Base-by-base conservation (phyloP, 2,113 vertebrate species). In the Nycticryphes semicollaris region DNA sequence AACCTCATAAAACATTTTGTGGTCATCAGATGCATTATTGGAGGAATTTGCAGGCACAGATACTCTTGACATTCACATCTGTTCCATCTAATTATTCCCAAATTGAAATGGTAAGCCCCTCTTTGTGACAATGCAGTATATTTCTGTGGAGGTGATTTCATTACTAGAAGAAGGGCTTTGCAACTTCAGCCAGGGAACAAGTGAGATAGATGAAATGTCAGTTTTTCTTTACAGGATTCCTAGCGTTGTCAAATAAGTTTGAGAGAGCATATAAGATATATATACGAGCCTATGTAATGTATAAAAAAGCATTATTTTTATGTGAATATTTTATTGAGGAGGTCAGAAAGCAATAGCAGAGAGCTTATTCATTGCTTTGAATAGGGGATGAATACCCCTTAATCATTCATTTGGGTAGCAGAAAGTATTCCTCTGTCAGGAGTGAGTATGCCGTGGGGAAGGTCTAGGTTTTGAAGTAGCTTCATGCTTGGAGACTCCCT, bases 1-100 rank as follows among this genome's bases (percentile, higher is more conserved):
- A 97, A 93, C 87, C 75, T 95, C 85, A 87, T 93, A 89, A 92
- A 96, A 89, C 43, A 89, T 90, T 96, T 97, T 93, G 94, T 95
- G 95, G 92, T 92, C 90, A 95, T 94, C 95, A 89, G 77, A 79
- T 4, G 27, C 84, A 94, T 96, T 97, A 96, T 90, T 94, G 91
- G 86, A 91, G 82, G 91, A 94, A 93, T 94, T 70, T 96, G 68
- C 79, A 93, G 91, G 91, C 88, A 84, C 53, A 64, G 94, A 80
- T 94, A 73, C 56, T 96, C 95, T 90, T 97, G 95, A 96, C 90
- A 81, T 93, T 93, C 73, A 31, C 62, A 96, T 97, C 90, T 95
- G 70, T 95, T 96, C 85, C 83, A 89, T 84, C 69, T 83, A 93
- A 64, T 68, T 78, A 80, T 93, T 97, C 66, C 67, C 72, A 76